Base-by-base conservation (phyloP, 1,140 invertebrate species). In the Achroia grisella region DNA sequence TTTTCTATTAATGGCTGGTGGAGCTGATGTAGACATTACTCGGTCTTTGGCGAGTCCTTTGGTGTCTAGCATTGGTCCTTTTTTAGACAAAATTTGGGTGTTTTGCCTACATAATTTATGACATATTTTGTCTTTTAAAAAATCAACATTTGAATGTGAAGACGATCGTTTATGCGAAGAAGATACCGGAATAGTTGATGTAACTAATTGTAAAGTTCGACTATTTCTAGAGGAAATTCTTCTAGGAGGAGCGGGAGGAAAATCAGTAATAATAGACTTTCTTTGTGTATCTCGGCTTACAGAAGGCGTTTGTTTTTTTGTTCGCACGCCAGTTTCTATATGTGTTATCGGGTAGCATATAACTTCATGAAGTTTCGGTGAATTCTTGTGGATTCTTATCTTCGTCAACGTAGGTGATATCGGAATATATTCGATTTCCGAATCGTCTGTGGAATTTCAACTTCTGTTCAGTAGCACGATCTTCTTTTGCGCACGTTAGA, bases 361-460 rank as follows among this genome's bases (percentile, higher is more conserved):
- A 9, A 89, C 86, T 78, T 90, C 88, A 47, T 81, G 71, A 11
- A 66, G 56, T 52, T 62, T 74, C 13, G 64, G 77, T 10, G 57
- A 62, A 63, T 79, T 87, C 75, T 91, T 93, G 70, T 92, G 91
- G 11, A 94, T 89, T 70, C 92, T 89, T 64, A 94, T 94, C 85
- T 92, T 90, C 49, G 92, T 94, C 62, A 94, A 79, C 43, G 92
- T 93, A 29, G 93, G 89, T 44, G 93, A 92, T 56, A 94, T 92
- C 57, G 93, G 93, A 77, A 93, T 93, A 81, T 93, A 94, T 86
- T 94, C 92, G 58, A 94, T 90, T 83, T 91, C 89, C 39, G 90
- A 78, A 63, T 90, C 88, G 86, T 91, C 90, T 91, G 90, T 86
- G 89, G 82, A 89, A 86, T 86, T 65, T 62, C 61, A 83, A 71